Evolutionary conservation across 2,888 invertebrate genomes (phyloP).

Genomic region (Callosobruchus maculatus): DNA sequence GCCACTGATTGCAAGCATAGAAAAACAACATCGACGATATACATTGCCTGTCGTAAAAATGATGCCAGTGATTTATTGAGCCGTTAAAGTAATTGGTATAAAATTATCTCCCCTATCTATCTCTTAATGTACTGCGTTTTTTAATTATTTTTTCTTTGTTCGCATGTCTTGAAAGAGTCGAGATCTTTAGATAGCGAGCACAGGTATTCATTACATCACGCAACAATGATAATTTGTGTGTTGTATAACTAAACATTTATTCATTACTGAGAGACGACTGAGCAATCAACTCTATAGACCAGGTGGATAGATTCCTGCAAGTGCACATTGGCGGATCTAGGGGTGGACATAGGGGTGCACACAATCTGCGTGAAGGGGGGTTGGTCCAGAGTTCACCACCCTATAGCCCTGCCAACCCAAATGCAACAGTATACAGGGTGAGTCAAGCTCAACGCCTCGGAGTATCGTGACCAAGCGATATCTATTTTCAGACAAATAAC

Average conservation of each 20-base stretch:
- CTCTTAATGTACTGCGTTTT: not conserved
- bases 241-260: not conserved
- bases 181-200: not conserved
- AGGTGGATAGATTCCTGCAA: too few relatives aligned
- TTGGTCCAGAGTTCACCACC: too few relatives aligned
- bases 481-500: too few relatives aligned
- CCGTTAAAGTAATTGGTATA: constrained; percentile 24
- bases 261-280: too few relatives aligned
- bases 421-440: too few relatives aligned
- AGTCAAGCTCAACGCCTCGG: too few relatives aligned
- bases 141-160: not conserved
- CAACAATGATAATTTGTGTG: not conserved
- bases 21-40: constrained; percentile 3
- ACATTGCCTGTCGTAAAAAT: constrained; percentile 19
- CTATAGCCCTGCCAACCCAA: too few relatives aligned
- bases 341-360: too few relatives aligned
- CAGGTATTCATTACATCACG: not conserved
- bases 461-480: too few relatives aligned
- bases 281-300: too few relatives aligned
- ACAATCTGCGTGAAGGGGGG: too few relatives aligned
- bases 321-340: too few relatives aligned
- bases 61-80: constrained; percentile 24
- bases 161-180: not conserved
- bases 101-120: constrained; percentile 15
- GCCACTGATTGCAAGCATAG: not conserved